Conservation (phyloP, 1,140 invertebrate species). For the Nautilus pompilius region DNA sequence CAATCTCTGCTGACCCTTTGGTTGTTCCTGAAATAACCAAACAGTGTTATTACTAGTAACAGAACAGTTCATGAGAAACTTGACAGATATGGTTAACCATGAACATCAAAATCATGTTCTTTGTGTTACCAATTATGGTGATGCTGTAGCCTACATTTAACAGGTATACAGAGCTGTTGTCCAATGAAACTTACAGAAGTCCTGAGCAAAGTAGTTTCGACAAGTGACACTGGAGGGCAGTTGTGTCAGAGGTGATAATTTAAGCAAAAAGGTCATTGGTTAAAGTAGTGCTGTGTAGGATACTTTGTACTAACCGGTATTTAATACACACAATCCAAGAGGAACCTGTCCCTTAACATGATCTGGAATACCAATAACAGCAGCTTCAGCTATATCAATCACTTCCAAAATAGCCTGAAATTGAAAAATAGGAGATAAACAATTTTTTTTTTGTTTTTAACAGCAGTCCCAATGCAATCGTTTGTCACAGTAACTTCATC, state of each 20-base stretch:
- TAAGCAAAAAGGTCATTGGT: no score
- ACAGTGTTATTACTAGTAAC: neutral
- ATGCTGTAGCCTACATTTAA: neutral
- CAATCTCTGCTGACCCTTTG: slow-evolving; percentile 35
- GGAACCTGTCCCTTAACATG: slow-evolving; percentile 85
- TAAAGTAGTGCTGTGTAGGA: no score
- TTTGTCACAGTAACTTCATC: no score
- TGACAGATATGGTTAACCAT: neutral
- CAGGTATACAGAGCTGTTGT: no score
- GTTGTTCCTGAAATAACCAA: slow-evolving; percentile 22
- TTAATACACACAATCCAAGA: slow-evolving; percentile 76
- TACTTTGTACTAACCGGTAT: slow-evolving; percentile 35
- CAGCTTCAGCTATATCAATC: slow-evolving; percentile 75
- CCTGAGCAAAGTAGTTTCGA: no score
- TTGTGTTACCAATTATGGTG: neutral
- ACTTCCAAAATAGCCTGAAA: slow-evolving; percentile 72
- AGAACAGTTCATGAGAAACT: neutral
- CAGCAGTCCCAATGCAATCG: no score
- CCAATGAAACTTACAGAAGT: no score
- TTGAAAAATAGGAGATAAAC: slow-evolving; percentile 1
- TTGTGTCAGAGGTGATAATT: no score
- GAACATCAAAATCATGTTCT: neutral
- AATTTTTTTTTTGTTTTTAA: no score
- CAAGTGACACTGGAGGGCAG: no score
- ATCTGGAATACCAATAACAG: slow-evolving; percentile 86